Evolutionary conservation across 1,140 invertebrate genomes (phyloP).

Genomic region (Zaprionus camerounensis): DNA sequence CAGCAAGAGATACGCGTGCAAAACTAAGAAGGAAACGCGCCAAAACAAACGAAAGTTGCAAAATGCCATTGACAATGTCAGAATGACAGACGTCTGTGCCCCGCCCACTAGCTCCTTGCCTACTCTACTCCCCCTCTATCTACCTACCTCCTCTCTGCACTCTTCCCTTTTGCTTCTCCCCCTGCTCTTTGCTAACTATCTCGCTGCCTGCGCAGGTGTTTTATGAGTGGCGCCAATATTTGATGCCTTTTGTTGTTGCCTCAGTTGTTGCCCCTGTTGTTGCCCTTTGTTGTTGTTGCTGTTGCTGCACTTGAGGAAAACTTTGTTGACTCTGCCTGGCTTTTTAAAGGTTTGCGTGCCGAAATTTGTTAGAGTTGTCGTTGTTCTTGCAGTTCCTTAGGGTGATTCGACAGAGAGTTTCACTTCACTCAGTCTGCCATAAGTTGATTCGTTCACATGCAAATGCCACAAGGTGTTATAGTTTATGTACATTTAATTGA

Average conservation of each 20-base stretch:
- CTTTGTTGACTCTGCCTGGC: conserved; percentile 8
- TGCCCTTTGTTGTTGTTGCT: conserved; percentile 45
- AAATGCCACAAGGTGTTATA: conserved; percentile 80
- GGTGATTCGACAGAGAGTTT: conserved; percentile 14
- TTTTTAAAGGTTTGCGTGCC: conserved; percentile 70
- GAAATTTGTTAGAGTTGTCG: conserved; percentile 39
- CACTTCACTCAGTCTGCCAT: not conserved
- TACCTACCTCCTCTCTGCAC: not conserved
- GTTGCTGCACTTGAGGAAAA: conserved; percentile 41
- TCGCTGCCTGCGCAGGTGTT: conserved; percentile 56
- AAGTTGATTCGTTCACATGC: conserved; percentile 55
- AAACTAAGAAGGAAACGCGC: conserved; percentile 41
- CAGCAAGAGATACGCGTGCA: conserved; percentile 13
- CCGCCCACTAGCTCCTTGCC: not conserved
- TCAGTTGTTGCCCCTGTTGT: conserved; percentile 19
- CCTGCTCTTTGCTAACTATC: not conserved
- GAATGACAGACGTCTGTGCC: conserved; percentile 50
- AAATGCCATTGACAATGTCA: conserved; percentile 75
- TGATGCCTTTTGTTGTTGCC: conserved; percentile 15
- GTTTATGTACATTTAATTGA: conserved; percentile 83
- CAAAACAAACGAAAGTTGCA: conserved; percentile 36
- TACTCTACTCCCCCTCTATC: not conserved
- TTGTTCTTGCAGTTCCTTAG: conserved; percentile 9
- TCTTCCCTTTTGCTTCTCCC: not conserved
- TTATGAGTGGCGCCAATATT: conserved; percentile 62